A percentile compares a stretch with the other conserved stretches of the same genome.
phyloP scores from a whole-genome alignment of 2,113 vertebrate genomes.

The Xiphias gladius region DNA sequence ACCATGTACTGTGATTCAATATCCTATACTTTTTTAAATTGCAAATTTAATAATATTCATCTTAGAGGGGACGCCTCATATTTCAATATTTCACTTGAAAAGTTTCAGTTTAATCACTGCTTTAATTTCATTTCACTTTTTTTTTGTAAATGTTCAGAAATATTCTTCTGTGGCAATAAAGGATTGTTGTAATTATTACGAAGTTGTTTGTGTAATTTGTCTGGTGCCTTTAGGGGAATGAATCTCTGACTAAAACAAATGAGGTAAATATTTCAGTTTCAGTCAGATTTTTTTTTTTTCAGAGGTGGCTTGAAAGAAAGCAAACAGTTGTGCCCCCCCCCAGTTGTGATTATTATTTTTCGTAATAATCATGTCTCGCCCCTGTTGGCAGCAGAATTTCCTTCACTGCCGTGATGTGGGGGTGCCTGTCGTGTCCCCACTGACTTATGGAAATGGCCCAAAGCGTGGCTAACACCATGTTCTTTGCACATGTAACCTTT shows the following conservation, averaged over 20 bases:
- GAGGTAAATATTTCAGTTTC: constrained; percentile 15
- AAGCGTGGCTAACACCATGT: constrained; percentile 26
- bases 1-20: constrained; percentile 17
- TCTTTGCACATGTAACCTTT: constrained; percentile 70
- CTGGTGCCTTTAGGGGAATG: neutral
- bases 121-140: constrained; percentile 18
- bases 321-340: too few relatives aligned
- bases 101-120: constrained; percentile 12
- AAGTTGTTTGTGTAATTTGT: constrained; percentile 2
- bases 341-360: too few relatives aligned
- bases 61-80: neutral
- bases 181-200: constrained; percentile 15
- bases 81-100: constrained; percentile 3
- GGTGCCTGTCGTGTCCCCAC: neutral
- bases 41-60: neutral
- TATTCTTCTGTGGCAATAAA: constrained; percentile 55
- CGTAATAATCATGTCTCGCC: neutral
- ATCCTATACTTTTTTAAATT: constrained; percentile 13
- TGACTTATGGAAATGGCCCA: constrained; percentile 39
- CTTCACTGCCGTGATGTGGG: constrained; percentile 5
- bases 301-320: constrained; percentile 1
- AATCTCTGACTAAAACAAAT: constrained; percentile 30
- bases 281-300: neutral
- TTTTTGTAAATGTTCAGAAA: constrained; percentile 30
- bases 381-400: neutral